These are phyloP conservation scores for Pemphigus obesinymphae DNA, from an alignment of 1,140 invertebrate genomes.

Conservation along the genomic window DNA sequence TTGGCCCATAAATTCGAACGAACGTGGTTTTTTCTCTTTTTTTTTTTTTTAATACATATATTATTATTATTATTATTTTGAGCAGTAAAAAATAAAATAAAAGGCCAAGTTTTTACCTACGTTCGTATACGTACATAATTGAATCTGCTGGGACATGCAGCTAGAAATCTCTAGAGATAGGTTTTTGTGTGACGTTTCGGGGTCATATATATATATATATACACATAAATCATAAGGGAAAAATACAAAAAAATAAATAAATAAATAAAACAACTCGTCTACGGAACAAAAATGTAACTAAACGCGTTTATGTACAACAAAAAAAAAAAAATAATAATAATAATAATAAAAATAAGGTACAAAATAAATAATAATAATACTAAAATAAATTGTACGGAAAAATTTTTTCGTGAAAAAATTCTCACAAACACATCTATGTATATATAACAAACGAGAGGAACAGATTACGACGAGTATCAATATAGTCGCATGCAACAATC, in stretches of 20 bases:
- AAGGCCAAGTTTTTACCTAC: too few species aligned
- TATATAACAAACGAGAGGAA: constrained; percentile 29
- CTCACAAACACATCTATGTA: neutral
- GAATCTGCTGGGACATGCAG: neutral
- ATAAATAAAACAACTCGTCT: neutral
- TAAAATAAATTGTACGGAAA: neutral
- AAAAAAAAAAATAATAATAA: constrained; percentile 36
- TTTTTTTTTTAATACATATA: too few species aligned
- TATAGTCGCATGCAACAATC: constrained; percentile 25
- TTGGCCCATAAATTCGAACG: too few species aligned
- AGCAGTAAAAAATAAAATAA: too few species aligned
- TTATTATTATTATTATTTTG: too few species aligned
- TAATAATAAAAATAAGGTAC: constrained; percentile 38
- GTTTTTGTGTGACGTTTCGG: neutral
- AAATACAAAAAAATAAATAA: too few species aligned
- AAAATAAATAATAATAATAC: constrained; percentile 38
- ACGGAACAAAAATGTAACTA: constrained; percentile 30
- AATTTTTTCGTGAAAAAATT: constrained; percentile 6
- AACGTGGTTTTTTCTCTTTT: too few species aligned
- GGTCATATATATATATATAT: too few species aligned
- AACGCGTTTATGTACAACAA: constrained; percentile 41
- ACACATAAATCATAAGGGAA: neutral
- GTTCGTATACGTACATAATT: neutral
- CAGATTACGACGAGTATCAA: constrained; percentile 9
- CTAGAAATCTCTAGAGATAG: neutral